phyloP scores from a whole-genome alignment of 2,888 invertebrate species.

The Pteria penguin region DNA sequence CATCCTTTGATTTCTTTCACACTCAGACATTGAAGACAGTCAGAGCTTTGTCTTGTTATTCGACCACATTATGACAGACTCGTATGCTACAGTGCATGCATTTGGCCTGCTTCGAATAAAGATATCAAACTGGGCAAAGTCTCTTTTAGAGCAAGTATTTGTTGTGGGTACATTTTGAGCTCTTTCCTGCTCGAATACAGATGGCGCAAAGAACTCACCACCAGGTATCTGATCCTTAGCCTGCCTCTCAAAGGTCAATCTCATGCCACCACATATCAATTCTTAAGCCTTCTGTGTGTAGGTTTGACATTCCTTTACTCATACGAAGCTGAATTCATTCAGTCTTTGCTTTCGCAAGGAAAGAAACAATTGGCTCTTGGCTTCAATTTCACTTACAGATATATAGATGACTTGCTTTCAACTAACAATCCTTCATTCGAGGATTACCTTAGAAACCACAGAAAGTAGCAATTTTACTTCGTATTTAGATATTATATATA shows the following conservation, averaged over 20 bases:
- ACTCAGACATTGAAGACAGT: background rate
- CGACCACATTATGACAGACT: conserved; percentile 41
- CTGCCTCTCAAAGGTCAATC: conserved; percentile 32
- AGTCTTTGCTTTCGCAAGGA: no score
- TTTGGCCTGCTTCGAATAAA: conserved; percentile 34
- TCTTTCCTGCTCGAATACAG: background rate
- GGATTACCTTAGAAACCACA: no score
- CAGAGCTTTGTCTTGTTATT: conserved; percentile 42
- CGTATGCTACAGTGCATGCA: conserved; percentile 21
- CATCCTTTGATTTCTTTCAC: conserved; percentile 12
- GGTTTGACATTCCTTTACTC: no score
- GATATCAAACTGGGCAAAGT: conserved; percentile 31
- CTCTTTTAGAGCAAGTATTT: conserved; percentile 24
- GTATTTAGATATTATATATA: no score
- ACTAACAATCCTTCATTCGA: no score
- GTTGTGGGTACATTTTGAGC: conserved; percentile 17
- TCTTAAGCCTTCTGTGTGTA: conserved; percentile 38
- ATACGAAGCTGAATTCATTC: no score
- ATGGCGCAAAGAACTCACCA: background rate
- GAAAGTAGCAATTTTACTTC: no score
- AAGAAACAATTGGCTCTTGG: no score
- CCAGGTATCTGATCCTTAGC: conserved; percentile 47
- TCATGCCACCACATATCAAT: conserved; percentile 11
- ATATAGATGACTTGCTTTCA: no score
- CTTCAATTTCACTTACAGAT: no score